Evolutionary conservation across 1,140 invertebrate species (phyloP), one percentile per base, ranked within the genome.

Genomic region (Aphelenchoides avenae): DNA sequence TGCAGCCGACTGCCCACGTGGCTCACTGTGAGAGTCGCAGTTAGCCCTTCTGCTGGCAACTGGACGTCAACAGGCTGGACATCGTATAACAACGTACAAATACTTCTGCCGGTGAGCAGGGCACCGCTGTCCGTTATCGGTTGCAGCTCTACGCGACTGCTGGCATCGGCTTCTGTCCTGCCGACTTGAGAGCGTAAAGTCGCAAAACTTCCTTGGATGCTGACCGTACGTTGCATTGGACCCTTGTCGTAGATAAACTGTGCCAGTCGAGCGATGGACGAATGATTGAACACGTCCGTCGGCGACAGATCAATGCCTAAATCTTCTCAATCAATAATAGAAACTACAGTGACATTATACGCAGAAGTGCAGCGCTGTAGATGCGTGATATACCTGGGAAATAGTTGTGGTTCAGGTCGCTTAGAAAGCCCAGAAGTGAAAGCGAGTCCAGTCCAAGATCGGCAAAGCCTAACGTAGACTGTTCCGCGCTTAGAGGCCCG

Each of bases 371-470:
- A n/a, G n/a, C n/a, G n/a, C n/a, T n/a, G n/a, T n/a, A n/a, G n/a
- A n/a, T n/a, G n/a, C n/a, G 49, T 39, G 52, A 52, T 9, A 52
- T 18, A 5, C 29, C 33, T 26, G 63, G 63, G n/a, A 61, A 52
- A 5, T 54, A 22, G 1, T n/a, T 34, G 13, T 37, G 18, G 26
- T 49, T 66, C 22, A 62, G 22, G 20, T 66, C 31, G 27, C 55
- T 65, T 13, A 51, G 11, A 24, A 62, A 62, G 15, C 64, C 60
- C 20, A 62, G 48, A 34, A 62, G 15, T 7, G 60, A 36, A 29
- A 62, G 44, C 6, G 60, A 62, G 29, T 62, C 60, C 22, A 58
- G 20, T 20, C 60, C 60, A 13, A 62, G 34, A 41, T 62, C 60
- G 24, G 47, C 47, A 30, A 58, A 58, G 20, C 54, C 53, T 51